Percentiles rank a stretch among this genome's conserved stretches.
Conservation (phyloP, 1,140 invertebrate genomes). For the Drosophila truncata region DNA sequence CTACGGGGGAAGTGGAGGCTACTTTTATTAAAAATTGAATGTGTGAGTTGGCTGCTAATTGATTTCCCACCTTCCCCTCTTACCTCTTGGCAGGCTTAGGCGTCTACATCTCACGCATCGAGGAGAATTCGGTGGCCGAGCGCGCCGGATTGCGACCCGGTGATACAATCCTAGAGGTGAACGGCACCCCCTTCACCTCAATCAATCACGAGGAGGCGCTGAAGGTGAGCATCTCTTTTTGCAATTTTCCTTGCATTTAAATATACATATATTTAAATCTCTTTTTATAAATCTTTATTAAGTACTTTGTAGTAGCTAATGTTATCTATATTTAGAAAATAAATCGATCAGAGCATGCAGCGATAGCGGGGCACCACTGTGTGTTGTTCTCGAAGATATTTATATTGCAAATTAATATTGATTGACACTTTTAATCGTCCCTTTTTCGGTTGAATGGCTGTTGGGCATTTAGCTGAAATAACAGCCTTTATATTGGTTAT, state of each 20-base stretch:
- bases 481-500: background rate
- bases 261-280: slow-evolving; percentile 49
- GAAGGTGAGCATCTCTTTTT: slow-evolving; percentile 88
- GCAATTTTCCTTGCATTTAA: slow-evolving; percentile 20
- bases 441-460: background rate
- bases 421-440: slow-evolving; percentile 6
- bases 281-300: slow-evolving; percentile 39
- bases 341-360: slow-evolving; percentile 73
- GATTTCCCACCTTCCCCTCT: slow-evolving; percentile 61
- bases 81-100: slow-evolving; percentile 88
- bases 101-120: slow-evolving; percentile 94
- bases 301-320: slow-evolving; percentile 67
- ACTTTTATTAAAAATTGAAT: slow-evolving; percentile 68
- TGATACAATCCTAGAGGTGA: slow-evolving; percentile 95
- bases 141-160: slow-evolving; percentile 93
- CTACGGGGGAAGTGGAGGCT: slow-evolving; percentile 7
- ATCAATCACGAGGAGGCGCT: slow-evolving; percentile 95
- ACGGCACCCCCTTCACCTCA: slow-evolving; percentile 94
- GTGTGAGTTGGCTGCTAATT: slow-evolving; percentile 62
- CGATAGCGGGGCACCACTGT: background rate
- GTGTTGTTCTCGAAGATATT: background rate
- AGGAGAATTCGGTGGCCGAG: slow-evolving; percentile 94
- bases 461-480: background rate
- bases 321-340: slow-evolving; percentile 46
- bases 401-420: slow-evolving; percentile 22